phyloP scores from a whole-genome alignment of 2,113 vertebrate genomes.

The Xyliphius kryptos region DNA sequence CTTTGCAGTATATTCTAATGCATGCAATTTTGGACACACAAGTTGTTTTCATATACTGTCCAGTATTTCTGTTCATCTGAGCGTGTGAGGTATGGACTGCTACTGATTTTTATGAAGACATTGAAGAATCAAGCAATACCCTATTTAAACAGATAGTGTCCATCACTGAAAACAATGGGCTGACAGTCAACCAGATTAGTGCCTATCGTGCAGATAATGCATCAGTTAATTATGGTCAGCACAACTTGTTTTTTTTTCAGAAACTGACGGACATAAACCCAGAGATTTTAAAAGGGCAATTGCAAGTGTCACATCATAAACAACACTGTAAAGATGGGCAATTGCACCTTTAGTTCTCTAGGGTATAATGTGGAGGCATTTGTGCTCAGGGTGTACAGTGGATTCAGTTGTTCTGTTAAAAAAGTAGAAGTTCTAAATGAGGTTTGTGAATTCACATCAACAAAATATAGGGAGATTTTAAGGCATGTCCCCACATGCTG shows the following conservation, averaged over 20 bases:
- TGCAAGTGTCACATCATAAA: neutral
- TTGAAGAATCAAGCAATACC: neutral
- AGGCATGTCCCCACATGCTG: slow-evolving; percentile 3
- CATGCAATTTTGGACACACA: too few relatives aligned
- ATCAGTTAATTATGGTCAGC: too few relatives aligned
- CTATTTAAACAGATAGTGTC: neutral
- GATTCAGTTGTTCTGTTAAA: too few relatives aligned
- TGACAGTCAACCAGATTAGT: slow-evolving; percentile 15
- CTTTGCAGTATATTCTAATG: too few relatives aligned
- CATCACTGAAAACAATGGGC: slow-evolving; percentile 4
- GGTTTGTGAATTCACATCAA: too few relatives aligned
- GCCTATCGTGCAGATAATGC: neutral
- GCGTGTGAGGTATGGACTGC: neutral
- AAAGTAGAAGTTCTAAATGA: too few relatives aligned
- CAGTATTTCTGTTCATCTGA: neutral
- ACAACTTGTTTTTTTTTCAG: neutral
- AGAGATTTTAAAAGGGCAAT: neutral
- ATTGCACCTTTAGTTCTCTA: neutral
- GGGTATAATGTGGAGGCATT: too few relatives aligned
- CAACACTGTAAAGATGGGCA: neutral
- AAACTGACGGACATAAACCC: neutral
- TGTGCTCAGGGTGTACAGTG: too few relatives aligned
- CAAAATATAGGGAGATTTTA: neutral
- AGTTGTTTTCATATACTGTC: neutral
- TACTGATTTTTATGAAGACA: neutral